Evolutionary conservation across 2,113 vertebrate genomes (phyloP), one percentile per base, ranked within the genome.

Genomic region (Alouatta palliata): DNA sequence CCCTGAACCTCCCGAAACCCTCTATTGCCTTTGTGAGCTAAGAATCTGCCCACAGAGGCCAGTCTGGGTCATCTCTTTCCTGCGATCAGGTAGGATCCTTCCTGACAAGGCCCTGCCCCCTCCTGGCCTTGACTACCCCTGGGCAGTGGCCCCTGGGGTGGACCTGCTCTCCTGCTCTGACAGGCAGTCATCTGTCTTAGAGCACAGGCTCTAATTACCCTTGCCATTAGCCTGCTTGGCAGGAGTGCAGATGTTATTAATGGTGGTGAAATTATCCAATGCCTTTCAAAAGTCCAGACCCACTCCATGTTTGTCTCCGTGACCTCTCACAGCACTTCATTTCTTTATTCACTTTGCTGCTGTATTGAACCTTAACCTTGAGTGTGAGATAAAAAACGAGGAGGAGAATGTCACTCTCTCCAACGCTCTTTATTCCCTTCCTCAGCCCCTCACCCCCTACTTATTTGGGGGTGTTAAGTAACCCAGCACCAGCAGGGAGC

Each of bases 211-310:
- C 85, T 96, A 95, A 96, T 97, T 95, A 96, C 90, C n/a, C 90
- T 56, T 81, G 94, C 82, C 75, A 40, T 96, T 71, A 96, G 87
- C 89, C 95, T 64, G 90, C 95, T 92, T 80, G 68, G 92, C 95
- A 75, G 92, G 90, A 75, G 87, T 89, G 82, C 93, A 87, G 88
- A 92, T 95, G 86, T 98, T 96, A 95, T 87, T 94, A 97, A 98
- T 95, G 94, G 85, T 89, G 70, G 47, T 92, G 94, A 91, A 96
- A 97, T 96, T 82, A 97, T 43, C 94, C 92, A 71, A 5, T 64
- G 84, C 95, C 49, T 94, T 96, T 95, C 92, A 83, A 52, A 83
- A 96, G 45, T 76, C 93, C 82, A 81, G 85, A 77, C 71, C 77
- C 47, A 37, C 92, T 47, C 37, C 2, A 16, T 87, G 96, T 90